These are phyloP conservation scores for Falco rusticolus DNA, from an alignment of 2,797 vertebrate genomes.

Conservation along the genomic window DNA sequence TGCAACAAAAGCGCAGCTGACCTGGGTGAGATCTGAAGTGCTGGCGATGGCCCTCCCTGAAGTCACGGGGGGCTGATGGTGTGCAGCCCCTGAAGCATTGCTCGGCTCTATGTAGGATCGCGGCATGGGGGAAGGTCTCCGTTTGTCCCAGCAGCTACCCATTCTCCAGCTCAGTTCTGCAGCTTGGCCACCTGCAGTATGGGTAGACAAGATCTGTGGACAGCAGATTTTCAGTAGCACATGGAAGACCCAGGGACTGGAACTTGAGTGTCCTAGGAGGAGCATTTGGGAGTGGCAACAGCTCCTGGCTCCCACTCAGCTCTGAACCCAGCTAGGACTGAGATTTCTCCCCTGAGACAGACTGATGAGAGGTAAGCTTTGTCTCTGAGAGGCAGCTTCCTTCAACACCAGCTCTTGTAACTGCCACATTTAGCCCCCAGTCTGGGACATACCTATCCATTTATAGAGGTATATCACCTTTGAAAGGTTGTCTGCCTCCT, in stretches of 20 bases:
- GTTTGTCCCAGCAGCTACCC: not conserved
- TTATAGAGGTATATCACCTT: not conserved
- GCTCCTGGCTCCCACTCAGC: not conserved
- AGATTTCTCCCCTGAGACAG: not conserved
- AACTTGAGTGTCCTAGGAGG: not conserved
- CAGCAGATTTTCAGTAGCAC: not conserved
- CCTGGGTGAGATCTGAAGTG: not conserved
- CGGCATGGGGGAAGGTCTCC: accelerated
- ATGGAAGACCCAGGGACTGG: accelerated
- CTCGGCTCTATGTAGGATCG: not conserved
- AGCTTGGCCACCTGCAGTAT: not conserved
- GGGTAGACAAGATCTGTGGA: not conserved
- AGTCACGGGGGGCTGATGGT: not conserved
- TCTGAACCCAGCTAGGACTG: not conserved
- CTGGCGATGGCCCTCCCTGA: not conserved
- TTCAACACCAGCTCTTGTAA: not conserved
- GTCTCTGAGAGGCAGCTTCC: not conserved
- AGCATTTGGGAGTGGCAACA: not conserved
- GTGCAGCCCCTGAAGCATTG: not conserved
- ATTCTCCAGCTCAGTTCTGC: not conserved
- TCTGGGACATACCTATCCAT: not conserved
- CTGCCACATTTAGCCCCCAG: not conserved
- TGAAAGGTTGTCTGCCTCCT: not conserved
- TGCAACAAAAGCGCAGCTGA: not conserved
- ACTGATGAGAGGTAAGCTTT: not conserved